phyloP scores from a whole-genome alignment of 2,113 vertebrate species.

The Colaptes auratus region DNA sequence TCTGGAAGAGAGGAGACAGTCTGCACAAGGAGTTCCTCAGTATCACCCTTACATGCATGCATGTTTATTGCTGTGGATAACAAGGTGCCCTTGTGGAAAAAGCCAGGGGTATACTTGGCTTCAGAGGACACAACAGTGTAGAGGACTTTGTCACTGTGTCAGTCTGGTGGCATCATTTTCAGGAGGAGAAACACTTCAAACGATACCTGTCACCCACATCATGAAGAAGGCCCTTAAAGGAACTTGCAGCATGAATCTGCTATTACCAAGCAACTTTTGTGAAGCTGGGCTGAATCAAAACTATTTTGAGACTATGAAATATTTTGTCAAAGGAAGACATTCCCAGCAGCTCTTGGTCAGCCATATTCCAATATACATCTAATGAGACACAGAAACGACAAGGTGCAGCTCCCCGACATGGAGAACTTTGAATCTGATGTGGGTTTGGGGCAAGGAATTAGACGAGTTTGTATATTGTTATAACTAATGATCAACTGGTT shows the following conservation, averaged over 20 bases:
- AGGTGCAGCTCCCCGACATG: not conserved
- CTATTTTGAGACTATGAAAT: not conserved
- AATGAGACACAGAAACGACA: not conserved
- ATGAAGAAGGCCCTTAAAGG: not conserved
- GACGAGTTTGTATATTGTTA: not conserved
- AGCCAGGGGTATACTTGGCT: not conserved
- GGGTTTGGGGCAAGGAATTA: not conserved
- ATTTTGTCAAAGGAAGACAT: not conserved
- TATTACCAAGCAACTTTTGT: not conserved
- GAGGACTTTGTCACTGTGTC: fast-evolving
- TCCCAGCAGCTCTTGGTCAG: not conserved
- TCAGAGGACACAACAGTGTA: not conserved
- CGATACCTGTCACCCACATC: not conserved
- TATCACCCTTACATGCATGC: not conserved
- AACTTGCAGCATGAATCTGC: not conserved
- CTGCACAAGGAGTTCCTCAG: not conserved
- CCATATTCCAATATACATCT: not conserved
- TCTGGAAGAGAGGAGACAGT: not conserved
- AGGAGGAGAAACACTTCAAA: not conserved
- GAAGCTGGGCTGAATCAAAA: not conserved
- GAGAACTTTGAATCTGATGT: not conserved
- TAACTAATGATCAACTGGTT: not conserved
- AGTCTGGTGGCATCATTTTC: not conserved
- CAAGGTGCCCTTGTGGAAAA: not conserved
- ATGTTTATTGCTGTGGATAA: not conserved